phyloP scores from a whole-genome alignment of 2,797 vertebrate species.

The Carcharodon carcharias region DNA sequence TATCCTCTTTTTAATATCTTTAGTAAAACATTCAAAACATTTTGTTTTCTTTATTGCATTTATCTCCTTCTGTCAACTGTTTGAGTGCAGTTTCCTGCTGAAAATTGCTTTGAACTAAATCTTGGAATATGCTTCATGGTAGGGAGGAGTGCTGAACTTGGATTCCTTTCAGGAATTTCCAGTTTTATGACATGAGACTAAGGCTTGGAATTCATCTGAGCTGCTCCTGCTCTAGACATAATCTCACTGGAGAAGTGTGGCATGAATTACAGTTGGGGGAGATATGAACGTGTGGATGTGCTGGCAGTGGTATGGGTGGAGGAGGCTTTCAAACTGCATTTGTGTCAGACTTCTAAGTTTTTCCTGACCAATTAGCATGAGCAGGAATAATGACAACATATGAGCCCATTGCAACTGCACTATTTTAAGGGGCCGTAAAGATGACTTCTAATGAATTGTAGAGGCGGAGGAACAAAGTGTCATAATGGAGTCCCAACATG shows the following conservation, averaged over 20 bases:
- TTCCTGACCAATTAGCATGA: too few species aligned
- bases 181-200: background rate
- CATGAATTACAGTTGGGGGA: background rate
- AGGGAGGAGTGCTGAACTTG: background rate
- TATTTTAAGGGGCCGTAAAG: too few species aligned
- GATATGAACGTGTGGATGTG: too few species aligned
- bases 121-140: background rate
- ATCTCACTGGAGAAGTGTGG: background rate
- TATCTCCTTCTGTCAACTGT: background rate
- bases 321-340: too few species aligned
- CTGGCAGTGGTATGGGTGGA: too few species aligned
- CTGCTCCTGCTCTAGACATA: background rate
- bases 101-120: background rate
- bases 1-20: background rate
- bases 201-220: background rate
- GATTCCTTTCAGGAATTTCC: background rate
- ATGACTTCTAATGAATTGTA: too few species aligned
- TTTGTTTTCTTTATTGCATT: background rate
- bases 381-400: too few species aligned
- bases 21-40: background rate
- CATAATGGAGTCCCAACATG: too few species aligned
- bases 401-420: too few species aligned
- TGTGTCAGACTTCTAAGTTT: too few species aligned
- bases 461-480: too few species aligned
- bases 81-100: slow-evolving; percentile 4